Conservation (phyloP, 2,797 vertebrate species). For the Liasis olivaceus region DNA sequence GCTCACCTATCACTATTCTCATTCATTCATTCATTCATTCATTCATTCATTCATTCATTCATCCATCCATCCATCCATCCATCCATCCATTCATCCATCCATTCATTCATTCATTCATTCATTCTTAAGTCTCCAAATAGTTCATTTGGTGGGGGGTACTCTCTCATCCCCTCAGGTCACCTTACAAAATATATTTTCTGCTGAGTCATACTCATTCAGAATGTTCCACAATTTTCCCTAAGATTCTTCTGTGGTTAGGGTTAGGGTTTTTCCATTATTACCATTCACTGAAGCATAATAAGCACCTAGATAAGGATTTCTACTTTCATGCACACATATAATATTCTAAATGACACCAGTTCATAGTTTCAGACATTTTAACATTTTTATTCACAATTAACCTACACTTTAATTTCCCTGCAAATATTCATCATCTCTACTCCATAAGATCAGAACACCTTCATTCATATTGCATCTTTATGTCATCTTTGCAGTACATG, state of each 20-base stretch:
- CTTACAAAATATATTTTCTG: neutral
- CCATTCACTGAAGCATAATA: neutral
- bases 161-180: neutral
- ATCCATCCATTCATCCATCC: too few species aligned
- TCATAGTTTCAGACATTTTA: neutral
- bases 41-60: too few species aligned
- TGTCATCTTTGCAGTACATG: neutral
- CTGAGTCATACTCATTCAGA: neutral
- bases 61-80: too few species aligned
- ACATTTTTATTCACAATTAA: neutral
- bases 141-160: neutral
- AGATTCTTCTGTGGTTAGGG: neutral
- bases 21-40: too few species aligned
- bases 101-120: neutral
- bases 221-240: neutral
- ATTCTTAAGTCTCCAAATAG: neutral
- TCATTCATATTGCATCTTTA: neutral
- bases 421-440: neutral
- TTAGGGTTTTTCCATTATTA: neutral
- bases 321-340: neutral
- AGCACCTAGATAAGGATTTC: neutral
- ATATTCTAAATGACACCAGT: neutral
- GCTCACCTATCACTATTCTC: neutral
- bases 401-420: neutral
- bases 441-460: neutral